Conservation (phyloP, 2,113 vertebrate species). For the Euleptes europaea region DNA sequence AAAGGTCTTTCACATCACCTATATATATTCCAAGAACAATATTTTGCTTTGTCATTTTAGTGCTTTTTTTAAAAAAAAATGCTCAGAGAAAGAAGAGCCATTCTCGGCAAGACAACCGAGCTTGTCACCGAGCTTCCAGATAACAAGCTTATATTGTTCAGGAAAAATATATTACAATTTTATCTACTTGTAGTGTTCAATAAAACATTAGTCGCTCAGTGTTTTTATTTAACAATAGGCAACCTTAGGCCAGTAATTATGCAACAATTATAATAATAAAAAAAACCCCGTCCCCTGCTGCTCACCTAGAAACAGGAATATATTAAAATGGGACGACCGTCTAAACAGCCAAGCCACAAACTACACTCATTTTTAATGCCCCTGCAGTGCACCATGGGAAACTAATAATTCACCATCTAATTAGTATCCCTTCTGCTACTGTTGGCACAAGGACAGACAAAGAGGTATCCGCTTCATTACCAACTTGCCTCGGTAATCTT, state of each 20-base stretch:
- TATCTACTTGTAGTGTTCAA: conserved; percentile 71
- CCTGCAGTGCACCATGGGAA: conserved; percentile 86
- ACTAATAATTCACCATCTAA: conserved; percentile 88
- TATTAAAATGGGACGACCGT: conserved; percentile 76
- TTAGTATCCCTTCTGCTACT: conserved; percentile 84
- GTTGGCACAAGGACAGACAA: conserved; percentile 80
- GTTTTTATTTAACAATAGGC: conserved; percentile 85
- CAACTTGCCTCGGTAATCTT: conserved; percentile 78
- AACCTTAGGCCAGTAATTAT: conserved; percentile 84
- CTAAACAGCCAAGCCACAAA: conserved; percentile 76
- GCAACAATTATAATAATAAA: conserved; percentile 86
- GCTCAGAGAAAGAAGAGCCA: conserved; percentile 29
- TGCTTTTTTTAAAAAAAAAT: background rate
- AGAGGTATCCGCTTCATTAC: conserved; percentile 77
- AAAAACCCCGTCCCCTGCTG: conserved; percentile 80
- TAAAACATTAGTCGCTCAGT: conserved; percentile 76
- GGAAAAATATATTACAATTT: conserved; percentile 73
- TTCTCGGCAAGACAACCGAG: conserved; percentile 51
- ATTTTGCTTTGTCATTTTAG: conserved; percentile 47
- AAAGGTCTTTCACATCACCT: no score
- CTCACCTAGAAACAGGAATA: conserved; percentile 82
- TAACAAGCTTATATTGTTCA: conserved; percentile 71
- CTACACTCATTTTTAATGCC: conserved; percentile 82
- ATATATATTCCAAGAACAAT: background rate
- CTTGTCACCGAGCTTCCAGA: conserved; percentile 70